These are phyloP conservation scores for Acleris holmiana DNA, from an alignment of 2,888 invertebrate genomes.

Conservation along the genomic window DNA sequence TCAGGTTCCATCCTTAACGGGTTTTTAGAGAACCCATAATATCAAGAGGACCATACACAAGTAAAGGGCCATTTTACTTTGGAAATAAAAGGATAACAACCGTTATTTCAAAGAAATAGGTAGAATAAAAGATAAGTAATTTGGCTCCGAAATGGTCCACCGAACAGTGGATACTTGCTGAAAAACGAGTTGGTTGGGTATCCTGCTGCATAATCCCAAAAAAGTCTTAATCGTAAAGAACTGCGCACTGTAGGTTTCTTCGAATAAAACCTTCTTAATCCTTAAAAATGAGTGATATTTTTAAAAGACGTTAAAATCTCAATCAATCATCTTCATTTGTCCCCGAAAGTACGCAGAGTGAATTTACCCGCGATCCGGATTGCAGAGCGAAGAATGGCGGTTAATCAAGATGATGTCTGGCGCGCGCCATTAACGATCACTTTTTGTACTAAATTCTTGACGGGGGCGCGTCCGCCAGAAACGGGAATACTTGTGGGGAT, in stretches of 20 bases:
- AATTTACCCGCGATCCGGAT: conserved; percentile 29
- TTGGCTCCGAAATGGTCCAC: conserved; percentile 14
- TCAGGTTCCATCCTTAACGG: background rate
- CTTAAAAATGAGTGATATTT: conserved; percentile 5
- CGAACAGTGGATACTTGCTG: background rate
- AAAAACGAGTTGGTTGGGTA: background rate
- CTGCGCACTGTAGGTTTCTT: no score
- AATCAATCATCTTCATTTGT: conserved; percentile 23
- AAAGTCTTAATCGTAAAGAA: background rate
- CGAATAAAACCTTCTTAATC: background rate
- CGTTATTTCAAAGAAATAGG: background rate
- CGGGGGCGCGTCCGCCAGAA: conserved; percentile 26
- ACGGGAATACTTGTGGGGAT: conserved; percentile 26
- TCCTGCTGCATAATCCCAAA: conserved; percentile 2
- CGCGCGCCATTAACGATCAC: conserved; percentile 34
- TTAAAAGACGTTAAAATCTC: conserved; percentile 3
- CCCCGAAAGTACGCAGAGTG: conserved; percentile 17
- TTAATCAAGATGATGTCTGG: conserved; percentile 38
- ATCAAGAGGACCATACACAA: no score
- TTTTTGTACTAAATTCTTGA: conserved; percentile 36
- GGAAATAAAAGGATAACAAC: conserved; percentile 5
- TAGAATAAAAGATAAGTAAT: conserved; percentile 14
- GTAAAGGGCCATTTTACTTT: background rate
- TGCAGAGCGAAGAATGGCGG: conserved; percentile 33
- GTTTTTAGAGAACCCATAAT: no score